phyloP scores from a whole-genome alignment of 2,888 invertebrate species.

The Silvanus unidentatus region DNA sequence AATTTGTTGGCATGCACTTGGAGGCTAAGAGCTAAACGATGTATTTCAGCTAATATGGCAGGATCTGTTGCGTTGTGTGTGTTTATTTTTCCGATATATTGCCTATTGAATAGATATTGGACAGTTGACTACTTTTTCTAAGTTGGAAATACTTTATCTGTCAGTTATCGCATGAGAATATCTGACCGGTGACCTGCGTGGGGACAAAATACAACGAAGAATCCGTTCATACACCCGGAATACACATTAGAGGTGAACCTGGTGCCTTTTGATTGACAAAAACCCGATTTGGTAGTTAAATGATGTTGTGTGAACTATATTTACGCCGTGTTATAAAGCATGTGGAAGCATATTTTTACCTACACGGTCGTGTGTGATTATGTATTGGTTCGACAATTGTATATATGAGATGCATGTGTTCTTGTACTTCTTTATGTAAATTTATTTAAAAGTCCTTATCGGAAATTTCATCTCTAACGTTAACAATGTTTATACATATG shows the following conservation, averaged over 20 bases:
- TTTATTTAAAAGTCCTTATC: slow-evolving; percentile 2
- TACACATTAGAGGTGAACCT: not conserved
- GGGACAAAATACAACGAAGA: not conserved
- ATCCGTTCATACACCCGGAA: not conserved
- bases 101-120: slow-evolving; percentile 19
- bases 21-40: slow-evolving; percentile 32
- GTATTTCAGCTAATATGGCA: slow-evolving; percentile 32
- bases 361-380: not conserved
- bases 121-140: slow-evolving; percentile 4
- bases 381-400: no score
- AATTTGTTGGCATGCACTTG: slow-evolving; percentile 19
- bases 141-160: slow-evolving; percentile 7
- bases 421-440: not conserved
- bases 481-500: slow-evolving; percentile 6
- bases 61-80: slow-evolving; percentile 19
- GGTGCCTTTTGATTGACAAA: slow-evolving; percentile 2
- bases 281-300: slow-evolving; percentile 5
- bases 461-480: slow-evolving; percentile 1
- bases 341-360: no score
- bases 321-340: not conserved
- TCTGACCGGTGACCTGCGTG: slow-evolving; percentile 10
- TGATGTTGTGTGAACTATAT: not conserved
- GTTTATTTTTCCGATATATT: slow-evolving; percentile 19
- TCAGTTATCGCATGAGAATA: slow-evolving; percentile 8
- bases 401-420: no score